Evolutionary conservation across 2,113 vertebrate genomes (phyloP).

Genomic region (Sylvilagus bachmani): DNA sequence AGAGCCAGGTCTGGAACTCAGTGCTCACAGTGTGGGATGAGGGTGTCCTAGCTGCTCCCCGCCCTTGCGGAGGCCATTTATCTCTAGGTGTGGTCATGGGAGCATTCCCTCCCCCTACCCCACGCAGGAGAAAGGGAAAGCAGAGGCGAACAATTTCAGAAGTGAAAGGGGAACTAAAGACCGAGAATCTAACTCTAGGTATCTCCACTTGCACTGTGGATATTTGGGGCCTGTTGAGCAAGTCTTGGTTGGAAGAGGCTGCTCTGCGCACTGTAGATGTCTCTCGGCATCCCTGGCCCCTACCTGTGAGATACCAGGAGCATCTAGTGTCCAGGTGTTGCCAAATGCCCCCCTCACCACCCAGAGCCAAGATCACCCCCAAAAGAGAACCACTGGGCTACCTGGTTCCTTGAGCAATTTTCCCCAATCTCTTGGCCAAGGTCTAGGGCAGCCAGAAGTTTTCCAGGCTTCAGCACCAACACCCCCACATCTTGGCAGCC

Average conservation of each 20-base stretch:
- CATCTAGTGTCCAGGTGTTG: neutral
- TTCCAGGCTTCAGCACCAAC: neutral
- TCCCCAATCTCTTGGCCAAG: fast-evolving
- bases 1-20: no score
- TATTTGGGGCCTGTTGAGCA: no score
- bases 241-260: neutral
- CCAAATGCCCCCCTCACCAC: neutral
- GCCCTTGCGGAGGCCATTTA: no score
- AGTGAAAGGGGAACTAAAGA: neutral
- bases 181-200: neutral
- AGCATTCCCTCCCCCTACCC: neutral
- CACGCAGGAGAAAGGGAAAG: neutral
- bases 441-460: neutral
- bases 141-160: neutral
- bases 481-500: no score
- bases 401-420: neutral
- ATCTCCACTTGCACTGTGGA: neutral
- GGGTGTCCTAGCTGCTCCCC: no score
- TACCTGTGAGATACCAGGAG: neutral
- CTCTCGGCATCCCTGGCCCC: neutral
- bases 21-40: no score
- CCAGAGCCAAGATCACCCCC: neutral
- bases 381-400: neutral
- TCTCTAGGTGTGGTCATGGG: neutral
- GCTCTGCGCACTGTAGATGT: neutral